Base-by-base conservation (phyloP, 2,797 vertebrate genomes). In the Eospalax fontanierii region DNA sequence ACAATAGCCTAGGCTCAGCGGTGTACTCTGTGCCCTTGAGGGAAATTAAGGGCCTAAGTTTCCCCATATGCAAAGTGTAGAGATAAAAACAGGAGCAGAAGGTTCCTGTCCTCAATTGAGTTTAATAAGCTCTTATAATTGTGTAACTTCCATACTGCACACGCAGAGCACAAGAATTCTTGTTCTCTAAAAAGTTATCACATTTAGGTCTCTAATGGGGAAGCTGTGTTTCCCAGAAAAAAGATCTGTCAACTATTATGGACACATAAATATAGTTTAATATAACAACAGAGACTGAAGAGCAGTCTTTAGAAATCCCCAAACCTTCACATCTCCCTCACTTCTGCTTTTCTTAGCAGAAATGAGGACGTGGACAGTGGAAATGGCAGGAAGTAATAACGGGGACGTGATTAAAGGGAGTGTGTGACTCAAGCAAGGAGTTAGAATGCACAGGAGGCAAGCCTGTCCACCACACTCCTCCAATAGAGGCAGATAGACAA, bases 301-400 rank as follows among this genome's bases (percentile, higher is more conserved):
- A 95, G 74, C 40, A 93, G 79, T 40, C 89, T 95, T 90, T 80
- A 97, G 89, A 97, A 97, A 97, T 97, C 97, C 97, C 97, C 97
- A 93, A 83, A 73, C 89, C 80, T 85, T 95, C 68, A 71, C 26
- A 93, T 65, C 59, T 91, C 66, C 92, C 79, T 96, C 50, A 91
- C 97, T 97, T 97, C 97, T 92, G 86, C 97, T 97, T 97, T 97
- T 96, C 70, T 86, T 84, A 84, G 96, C 68, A 97, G 96, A 96
- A 95, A 95, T 86, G 46, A 80, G 68, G 80, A 93, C 75, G 59
- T 61, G 40, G 93, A 95, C 93, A 92, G 88, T 94, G 88, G 92
- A 97, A 97, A 84, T 71, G 95, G 92, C 96, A 95, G 96, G 95
- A 97, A 97, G 92, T 63, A 97, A 84, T 82, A 84, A 93, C 35